A percentile compares a stretch with the other conserved stretches of the same genome.
Evolutionary conservation across 2,888 invertebrate genomes (phyloP).

Genomic region (Agonopterix heracliana): DNA sequence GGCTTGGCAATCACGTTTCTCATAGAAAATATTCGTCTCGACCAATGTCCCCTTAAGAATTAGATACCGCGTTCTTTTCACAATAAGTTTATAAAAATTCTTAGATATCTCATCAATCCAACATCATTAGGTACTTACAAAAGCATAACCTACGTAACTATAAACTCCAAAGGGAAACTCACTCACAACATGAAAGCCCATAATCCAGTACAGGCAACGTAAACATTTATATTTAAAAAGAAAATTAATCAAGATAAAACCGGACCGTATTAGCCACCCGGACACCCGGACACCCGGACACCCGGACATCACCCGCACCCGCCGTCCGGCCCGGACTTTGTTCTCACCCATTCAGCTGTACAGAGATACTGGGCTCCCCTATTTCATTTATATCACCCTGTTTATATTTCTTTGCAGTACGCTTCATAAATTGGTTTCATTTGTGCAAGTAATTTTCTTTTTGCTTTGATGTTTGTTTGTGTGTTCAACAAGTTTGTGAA

Average conservation of each 20-base stretch:
- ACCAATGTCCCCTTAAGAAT: too few species aligned
- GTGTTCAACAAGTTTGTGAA: slow-evolving; percentile 6
- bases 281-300: slow-evolving; percentile 13
- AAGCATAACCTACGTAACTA: too few species aligned
- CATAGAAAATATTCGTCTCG: too few species aligned
- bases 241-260: slow-evolving; percentile 51
- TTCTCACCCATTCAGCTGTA: slow-evolving; percentile 54
- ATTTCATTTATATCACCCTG: slow-evolving; percentile 40
- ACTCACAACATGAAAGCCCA: too few species aligned
- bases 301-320: slow-evolving; percentile 18
- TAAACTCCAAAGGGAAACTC: too few species aligned
- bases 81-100: too few species aligned
- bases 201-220: background rate
- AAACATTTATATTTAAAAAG: slow-evolving; percentile 13
- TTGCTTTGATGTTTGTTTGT: slow-evolving; percentile 37
- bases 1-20: too few species aligned
- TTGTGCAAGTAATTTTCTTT: slow-evolving; percentile 36
- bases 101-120: too few species aligned
- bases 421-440: slow-evolving; percentile 48
- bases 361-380: slow-evolving; percentile 57
- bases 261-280: slow-evolving; percentile 4
- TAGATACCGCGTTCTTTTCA: too few species aligned
- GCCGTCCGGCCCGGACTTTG: slow-evolving; percentile 32
- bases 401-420: slow-evolving; percentile 27
- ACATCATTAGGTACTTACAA: too few species aligned